Percentiles rank a stretch among this genome's conserved stretches.
Evolutionary conservation across 2,797 vertebrate genomes (phyloP).

Genomic region (Labroides dimidiatus): DNA sequence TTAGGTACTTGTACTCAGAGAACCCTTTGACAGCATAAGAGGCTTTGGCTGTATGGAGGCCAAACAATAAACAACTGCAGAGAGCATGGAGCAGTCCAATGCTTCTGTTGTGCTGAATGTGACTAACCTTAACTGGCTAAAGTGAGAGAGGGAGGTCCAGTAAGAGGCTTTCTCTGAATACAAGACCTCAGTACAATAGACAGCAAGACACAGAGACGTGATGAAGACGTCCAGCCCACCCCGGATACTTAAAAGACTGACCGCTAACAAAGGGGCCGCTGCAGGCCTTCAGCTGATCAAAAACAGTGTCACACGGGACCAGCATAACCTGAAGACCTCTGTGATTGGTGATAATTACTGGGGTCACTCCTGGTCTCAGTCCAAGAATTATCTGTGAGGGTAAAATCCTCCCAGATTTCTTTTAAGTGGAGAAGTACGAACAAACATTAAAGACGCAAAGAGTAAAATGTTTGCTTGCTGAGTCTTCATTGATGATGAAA

Average conservation of each 20-base stretch:
- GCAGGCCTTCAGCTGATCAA: conserved; percentile 45
- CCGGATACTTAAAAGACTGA: conserved; percentile 66
- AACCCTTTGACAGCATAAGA: conserved; percentile 48
- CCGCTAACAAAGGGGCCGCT: conserved; percentile 54
- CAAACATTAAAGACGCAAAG: background rate
- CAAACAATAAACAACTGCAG: conserved; percentile 60
- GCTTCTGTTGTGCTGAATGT: conserved; percentile 41
- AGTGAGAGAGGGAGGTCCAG: conserved; percentile 50
- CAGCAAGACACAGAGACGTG: conserved; percentile 52
- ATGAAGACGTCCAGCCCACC: conserved; percentile 74
- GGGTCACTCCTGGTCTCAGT: conserved; percentile 1
- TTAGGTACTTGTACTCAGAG: conserved; percentile 39
- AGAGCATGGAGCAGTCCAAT: conserved; percentile 43
- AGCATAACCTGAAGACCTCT: conserved; percentile 16
- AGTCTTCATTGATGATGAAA: too few relatives aligned
- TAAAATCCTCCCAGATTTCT: background rate
- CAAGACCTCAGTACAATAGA: conserved; percentile 55
- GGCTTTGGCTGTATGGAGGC: conserved; percentile 53
- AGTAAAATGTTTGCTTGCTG: too few relatives aligned
- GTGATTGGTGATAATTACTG: conserved; percentile 28
- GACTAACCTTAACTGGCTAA: conserved; percentile 42
- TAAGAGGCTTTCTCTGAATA: conserved; percentile 68
- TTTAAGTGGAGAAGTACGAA: background rate
- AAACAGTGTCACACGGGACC: conserved; percentile 35
- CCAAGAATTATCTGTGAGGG: background rate